These are phyloP conservation scores for Amphimedon queenslandica DNA, from an alignment of 37 sponge, comb jelly and placozoan genomes.

Conservation along the genomic window DNA sequence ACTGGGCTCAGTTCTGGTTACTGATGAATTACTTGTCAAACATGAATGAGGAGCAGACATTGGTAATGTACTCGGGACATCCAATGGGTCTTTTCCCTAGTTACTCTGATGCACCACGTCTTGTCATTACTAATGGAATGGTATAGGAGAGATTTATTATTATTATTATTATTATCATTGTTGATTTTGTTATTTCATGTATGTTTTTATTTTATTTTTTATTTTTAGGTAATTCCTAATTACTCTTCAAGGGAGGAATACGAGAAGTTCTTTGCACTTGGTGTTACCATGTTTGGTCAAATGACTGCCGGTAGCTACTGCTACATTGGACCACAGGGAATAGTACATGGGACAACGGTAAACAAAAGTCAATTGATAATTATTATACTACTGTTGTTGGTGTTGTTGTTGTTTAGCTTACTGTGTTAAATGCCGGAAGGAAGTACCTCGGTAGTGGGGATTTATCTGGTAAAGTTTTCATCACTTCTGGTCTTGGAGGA, in stretches of 20 bases:
- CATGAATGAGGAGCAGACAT: conserved; percentile 92
- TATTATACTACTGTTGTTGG: too few relatives aligned
- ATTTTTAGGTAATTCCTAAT: conserved; percentile 90
- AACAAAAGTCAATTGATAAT: too few relatives aligned
- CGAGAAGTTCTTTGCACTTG: conserved; percentile 94
- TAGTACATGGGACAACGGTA: conserved; percentile 98
- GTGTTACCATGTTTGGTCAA: conserved; percentile 97
- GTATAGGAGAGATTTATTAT: too few relatives aligned
- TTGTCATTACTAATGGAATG: conserved; percentile 97
- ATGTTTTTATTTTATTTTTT: too few relatives aligned
- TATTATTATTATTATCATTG: too few relatives aligned
- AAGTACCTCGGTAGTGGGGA: conserved; percentile 67
- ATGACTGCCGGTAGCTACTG: conserved; percentile 99
- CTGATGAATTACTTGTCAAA: conserved; percentile 88
- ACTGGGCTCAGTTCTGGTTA: conserved; percentile 99
- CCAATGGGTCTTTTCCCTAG: conserved; percentile 96
- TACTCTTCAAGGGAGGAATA: conserved; percentile 86
- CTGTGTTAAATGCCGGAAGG: too few relatives aligned
- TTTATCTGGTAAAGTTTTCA: conserved; percentile 88
- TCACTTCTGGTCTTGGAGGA: conserved; percentile 95
- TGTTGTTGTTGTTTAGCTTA: too few relatives aligned
- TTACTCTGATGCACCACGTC: conserved; percentile 70
- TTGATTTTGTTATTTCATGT: too few relatives aligned
- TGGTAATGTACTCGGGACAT: conserved; percentile 97
- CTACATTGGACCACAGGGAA: conserved; percentile 99